These are phyloP conservation scores for Spinibarbus caldwelli DNA, from an alignment of 2,797 vertebrate genomes.

Conservation along the genomic window DNA sequence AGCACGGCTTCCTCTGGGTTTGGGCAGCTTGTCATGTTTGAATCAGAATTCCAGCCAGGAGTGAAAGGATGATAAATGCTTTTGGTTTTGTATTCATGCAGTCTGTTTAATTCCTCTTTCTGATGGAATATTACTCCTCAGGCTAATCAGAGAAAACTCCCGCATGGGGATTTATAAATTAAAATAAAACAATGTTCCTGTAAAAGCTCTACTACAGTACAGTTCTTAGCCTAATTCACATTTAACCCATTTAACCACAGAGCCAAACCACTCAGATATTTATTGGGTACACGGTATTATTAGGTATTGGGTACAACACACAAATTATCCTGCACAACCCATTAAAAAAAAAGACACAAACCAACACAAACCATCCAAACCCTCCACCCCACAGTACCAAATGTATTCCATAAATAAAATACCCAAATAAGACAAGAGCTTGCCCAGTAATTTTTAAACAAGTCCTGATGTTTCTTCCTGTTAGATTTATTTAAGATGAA, in stretches of 20 bases:
- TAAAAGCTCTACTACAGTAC: neutral
- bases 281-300: neutral
- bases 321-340: neutral
- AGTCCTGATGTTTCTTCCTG: neutral
- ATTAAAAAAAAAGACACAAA: neutral
- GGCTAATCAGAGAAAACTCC: neutral
- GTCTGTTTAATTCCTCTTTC: slow-evolving; percentile 3
- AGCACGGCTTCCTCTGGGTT: neutral
- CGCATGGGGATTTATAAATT: neutral
- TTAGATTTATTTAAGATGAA: neutral
- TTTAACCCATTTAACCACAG: neutral
- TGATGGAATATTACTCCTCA: neutral
- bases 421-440: neutral
- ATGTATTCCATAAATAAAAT: neutral
- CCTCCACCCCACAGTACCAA: neutral
- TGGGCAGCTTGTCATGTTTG: neutral
- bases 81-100: neutral
- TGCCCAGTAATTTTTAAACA: neutral
- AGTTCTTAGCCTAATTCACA: neutral
- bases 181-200: neutral
- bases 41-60: neutral
- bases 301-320: neutral
- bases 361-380: neutral
- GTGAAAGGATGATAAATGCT: neutral
- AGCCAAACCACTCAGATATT: neutral